These are phyloP conservation scores for Portunus trituberculatus DNA, from an alignment of 1,140 invertebrate species.

Conservation along the genomic window DNA sequence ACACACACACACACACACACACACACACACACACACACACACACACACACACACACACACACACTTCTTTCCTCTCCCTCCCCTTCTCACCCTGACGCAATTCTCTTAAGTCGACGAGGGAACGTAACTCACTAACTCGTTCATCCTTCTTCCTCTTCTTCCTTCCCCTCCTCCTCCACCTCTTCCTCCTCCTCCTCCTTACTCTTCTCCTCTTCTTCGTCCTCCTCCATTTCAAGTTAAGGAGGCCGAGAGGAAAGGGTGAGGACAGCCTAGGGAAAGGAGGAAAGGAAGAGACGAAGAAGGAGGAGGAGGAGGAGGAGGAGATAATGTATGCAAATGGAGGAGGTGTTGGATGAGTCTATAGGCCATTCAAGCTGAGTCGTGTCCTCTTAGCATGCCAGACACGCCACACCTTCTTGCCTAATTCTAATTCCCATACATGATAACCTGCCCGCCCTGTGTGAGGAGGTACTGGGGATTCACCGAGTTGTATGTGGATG, in stretches of 20 bases:
- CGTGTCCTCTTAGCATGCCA: not conserved
- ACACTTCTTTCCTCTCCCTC: not conserved
- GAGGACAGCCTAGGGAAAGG: not conserved
- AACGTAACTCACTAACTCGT: not conserved
- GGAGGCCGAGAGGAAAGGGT: not conserved
- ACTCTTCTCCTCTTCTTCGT: not conserved
- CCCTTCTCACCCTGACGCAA: constrained; percentile 4
- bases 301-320: not conserved
- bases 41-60: not conserved
- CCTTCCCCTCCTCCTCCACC: not conserved
- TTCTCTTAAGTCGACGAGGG: constrained; percentile 10
- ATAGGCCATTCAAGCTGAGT: not conserved
- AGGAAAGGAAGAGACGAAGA: not conserved
- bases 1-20: too few relatives aligned
- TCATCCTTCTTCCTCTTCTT: not conserved
- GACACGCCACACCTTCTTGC: too few relatives aligned
- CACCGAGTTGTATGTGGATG: too few relatives aligned
- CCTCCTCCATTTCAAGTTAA: not conserved
- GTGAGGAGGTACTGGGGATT: too few relatives aligned
- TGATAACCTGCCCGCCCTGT: too few relatives aligned
- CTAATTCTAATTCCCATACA: too few relatives aligned
- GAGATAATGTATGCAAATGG: constrained; percentile 13
- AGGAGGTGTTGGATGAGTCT: not conserved
- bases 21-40: not conserved
- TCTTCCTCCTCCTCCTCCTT: not conserved